Conservation (phyloP, 2,797 vertebrate genomes). For the Neoniphon sammara region DNA sequence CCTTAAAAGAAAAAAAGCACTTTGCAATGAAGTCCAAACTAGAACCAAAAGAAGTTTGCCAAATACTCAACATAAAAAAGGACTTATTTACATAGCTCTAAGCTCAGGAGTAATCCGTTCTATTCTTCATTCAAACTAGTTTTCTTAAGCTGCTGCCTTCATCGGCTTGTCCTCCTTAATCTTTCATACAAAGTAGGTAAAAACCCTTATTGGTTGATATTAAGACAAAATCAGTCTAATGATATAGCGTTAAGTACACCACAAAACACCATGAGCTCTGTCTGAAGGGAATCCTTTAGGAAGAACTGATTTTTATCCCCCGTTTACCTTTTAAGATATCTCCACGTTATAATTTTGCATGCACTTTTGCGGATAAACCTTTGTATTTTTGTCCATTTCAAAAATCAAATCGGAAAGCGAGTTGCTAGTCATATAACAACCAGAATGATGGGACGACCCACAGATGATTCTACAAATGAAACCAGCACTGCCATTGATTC, state of each 20-base stretch:
- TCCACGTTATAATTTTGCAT: conserved; percentile 86
- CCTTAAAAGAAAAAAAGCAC: conserved; percentile 85
- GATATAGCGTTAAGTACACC: conserved; percentile 92
- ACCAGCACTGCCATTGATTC: conserved; percentile 90
- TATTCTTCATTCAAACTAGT: conserved; percentile 84
- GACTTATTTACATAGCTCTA: conserved; percentile 94
- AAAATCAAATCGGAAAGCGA: conserved; percentile 89
- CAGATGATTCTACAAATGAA: conserved; percentile 93
- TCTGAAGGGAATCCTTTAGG: conserved; percentile 95
- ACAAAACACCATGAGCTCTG: conserved; percentile 94
- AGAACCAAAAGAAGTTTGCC: conserved; percentile 78
- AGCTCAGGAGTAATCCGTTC: conserved; percentile 91
- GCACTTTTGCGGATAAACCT: conserved; percentile 86
- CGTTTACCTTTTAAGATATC: conserved; percentile 83
- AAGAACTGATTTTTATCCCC: conserved; percentile 94
- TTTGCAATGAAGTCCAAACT: conserved; percentile 88
- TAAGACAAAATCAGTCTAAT: conserved; percentile 92
- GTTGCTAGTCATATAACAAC: conserved; percentile 86
- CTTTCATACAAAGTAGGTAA: conserved; percentile 81
- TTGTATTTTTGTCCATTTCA: conserved; percentile 83
- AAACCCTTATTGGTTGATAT: conserved; percentile 84
- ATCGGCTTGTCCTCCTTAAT: conserved; percentile 74
- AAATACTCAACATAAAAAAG: conserved; percentile 88
- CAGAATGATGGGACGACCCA: conserved; percentile 86
- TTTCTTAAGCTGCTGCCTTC: conserved; percentile 78